These are phyloP conservation scores for Oceanodroma tethys DNA, from an alignment of 2,113 vertebrate species.

Conservation along the genomic window DNA sequence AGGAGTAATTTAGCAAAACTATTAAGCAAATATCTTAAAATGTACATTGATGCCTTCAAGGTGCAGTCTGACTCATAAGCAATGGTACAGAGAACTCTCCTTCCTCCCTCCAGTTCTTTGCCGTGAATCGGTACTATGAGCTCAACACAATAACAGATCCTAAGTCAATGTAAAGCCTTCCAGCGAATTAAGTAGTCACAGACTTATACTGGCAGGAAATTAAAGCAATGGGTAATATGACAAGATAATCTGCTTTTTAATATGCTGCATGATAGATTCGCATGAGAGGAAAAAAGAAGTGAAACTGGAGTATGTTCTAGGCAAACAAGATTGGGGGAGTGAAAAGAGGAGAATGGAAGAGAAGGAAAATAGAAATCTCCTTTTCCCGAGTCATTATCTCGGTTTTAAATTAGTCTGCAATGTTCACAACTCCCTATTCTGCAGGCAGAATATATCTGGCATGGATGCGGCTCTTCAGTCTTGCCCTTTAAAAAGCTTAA, in stretches of 20 bases:
- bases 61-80: neutral
- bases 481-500: constrained; percentile 6
- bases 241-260: neutral
- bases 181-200: neutral
- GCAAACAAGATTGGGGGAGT: neutral
- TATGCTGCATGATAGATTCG: neutral
- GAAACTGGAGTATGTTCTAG: neutral
- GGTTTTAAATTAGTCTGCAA: neutral
- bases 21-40: neutral
- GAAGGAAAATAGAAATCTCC: neutral
- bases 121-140: neutral
- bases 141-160: neutral
- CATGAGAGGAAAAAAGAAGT: neutral
- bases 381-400: neutral
- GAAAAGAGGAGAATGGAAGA: neutral
- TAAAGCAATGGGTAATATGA: neutral
- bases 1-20: neutral
- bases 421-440: neutral
- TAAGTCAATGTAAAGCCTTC: neutral
- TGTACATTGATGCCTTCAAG: neutral
- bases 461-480: neutral
- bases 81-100: neutral
- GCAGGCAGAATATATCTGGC: neutral
- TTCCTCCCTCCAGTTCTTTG: neutral
- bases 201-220: neutral